Evolutionary conservation across 2,888 invertebrate genomes (phyloP).

Genomic region (Allacma fusca): DNA sequence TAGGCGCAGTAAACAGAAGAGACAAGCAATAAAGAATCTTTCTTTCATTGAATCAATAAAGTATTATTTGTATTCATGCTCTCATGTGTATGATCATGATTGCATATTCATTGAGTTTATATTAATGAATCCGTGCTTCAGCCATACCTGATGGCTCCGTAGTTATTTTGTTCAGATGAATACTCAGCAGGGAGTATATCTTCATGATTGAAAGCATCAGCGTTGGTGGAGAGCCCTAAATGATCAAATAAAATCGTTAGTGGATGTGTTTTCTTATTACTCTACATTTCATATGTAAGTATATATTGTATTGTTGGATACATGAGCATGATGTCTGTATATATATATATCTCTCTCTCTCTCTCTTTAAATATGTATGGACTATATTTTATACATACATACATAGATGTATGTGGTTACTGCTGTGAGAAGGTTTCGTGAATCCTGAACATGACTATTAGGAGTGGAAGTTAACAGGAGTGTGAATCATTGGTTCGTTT

Average conservation of each 20-base stretch:
- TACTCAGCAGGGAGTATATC: constrained; percentile 32
- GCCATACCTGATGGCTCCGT: constrained; percentile 17
- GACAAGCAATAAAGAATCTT: constrained; percentile 10
- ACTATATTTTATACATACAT: no score
- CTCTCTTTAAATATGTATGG: no score
- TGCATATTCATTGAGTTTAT: constrained; percentile 24
- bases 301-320: no score
- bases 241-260: background rate
- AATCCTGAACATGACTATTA: background rate
- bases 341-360: no score
- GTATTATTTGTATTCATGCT: constrained; percentile 28
- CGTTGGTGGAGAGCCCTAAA: constrained; percentile 8
- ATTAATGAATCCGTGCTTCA: constrained; percentile 24
- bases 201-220: constrained; percentile 33
- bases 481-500: background rate
- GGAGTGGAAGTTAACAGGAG: background rate
- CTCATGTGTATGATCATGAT: constrained; percentile 17
- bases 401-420: no score
- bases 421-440: background rate
- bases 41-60: constrained; percentile 27
- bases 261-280: background rate
- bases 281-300: no score
- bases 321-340: no score
- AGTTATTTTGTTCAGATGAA: constrained; percentile 31
- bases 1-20: constrained; percentile 3